Base-by-base conservation (phyloP, 2,113 vertebrate genomes). In the Albula glossodonta region DNA sequence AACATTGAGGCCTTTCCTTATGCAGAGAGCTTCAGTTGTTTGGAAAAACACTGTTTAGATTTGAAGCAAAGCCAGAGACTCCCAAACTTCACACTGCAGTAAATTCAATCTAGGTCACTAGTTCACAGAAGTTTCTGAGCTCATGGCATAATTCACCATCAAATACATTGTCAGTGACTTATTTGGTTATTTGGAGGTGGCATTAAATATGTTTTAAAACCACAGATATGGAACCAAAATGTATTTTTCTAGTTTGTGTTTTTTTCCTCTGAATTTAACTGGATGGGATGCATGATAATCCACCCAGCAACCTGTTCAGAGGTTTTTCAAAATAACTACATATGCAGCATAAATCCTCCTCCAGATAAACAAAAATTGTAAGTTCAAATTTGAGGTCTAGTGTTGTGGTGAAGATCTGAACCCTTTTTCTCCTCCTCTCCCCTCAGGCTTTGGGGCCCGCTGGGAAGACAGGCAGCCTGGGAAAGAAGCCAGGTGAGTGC, bases 401-500 rank as follows among this genome's bases (percentile, higher is more conserved):
- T 2, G 17, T 50, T 74, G 51, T 60, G 60, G 60, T 19, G 60
- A 5, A 66, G 60, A 66, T 66, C 2, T 66, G 19, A 66, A 22
- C 60, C 3, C 3, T 51, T 2, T 78, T 90, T 57, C 1, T 10
- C 22, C 31, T 48, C 22, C 70, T 83, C 11, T 79, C 60, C 56
- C 56, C 87, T 22, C 91, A 99, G 98, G 95, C 94, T 87, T 88
- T 97, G 93, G 98, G 97, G 92, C 91, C 96, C 87, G 96, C 96
- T 90, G 98, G 98, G 88, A 99, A 99, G 96, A 96, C 97, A 0
- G 98, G 98, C 90, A 99, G 98, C 91, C 95, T 99, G 91, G 98
- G 98, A 89, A 99, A 98, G 94, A 99, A 99, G 94, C 98, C 98
- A 95, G 98, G 98, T 99, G 91, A 95, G 94, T 94, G 53, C 3